Base-by-base conservation (phyloP, 1,140 invertebrate species). In the Nasonia giraulti region DNA sequence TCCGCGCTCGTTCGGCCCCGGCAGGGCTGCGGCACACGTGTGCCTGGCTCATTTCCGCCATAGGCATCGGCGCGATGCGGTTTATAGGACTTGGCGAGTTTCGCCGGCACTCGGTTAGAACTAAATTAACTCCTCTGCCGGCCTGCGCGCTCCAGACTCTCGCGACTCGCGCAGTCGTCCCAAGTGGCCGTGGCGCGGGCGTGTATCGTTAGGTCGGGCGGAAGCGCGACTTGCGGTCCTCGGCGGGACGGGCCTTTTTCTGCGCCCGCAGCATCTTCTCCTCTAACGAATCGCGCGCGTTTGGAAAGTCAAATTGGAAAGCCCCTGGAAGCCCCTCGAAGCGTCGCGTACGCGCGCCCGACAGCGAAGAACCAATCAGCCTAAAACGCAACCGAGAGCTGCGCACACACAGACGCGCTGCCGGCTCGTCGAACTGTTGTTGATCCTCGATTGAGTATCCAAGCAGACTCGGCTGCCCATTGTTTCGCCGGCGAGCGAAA, bases 341-440 rank as follows among this genome's bases (percentile, higher is more conserved):
- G n/a, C n/a, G n/a, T n/a, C n/a, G n/a, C n/a, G n/a, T n/a, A n/a
- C n/a, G n/a, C n/a, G n/a, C n/a, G n/a, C n/a, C n/a, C n/a, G n/a
- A n/a, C n/a, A n/a, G n/a, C n/a, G n/a, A n/a, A 80, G 66, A 20
- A 71, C 66, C 62, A 69, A 80, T 80, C 66, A 80, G 66, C 66
- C 37, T 80, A 71, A 71, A 80, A 71, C 44, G 62, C 68, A 71
- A 80, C 78, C 0, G 20, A 47, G n/a, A 62, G 20, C 20, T 62
- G n/a, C 17, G 37, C 31, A 27, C 23, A 27, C 23, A 27, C 23
- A 0, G 0, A 27, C 0, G 0, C 0, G 23, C 23, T 27, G 23
- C 23, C 23, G 23, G 23, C 23, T 27, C 23, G 23, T 27, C 23
- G 23, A 0, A 80, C 20, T 69, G 66, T 80, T 80, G 62, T 80